Evolutionary conservation across 2,888 invertebrate genomes (phyloP).

Genomic region (Tinea pellionella): DNA sequence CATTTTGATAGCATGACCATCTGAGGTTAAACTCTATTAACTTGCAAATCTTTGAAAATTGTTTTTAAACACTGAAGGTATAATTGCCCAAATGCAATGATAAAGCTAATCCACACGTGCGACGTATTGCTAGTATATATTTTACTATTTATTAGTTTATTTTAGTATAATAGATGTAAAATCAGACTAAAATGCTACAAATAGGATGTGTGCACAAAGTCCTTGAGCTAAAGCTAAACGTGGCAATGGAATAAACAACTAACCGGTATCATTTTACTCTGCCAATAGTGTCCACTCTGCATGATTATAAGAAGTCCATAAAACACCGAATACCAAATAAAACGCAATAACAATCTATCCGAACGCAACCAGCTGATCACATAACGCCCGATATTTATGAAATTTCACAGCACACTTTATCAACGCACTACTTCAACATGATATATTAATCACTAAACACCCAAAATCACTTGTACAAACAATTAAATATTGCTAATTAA

Average conservation of each 20-base stretch:
- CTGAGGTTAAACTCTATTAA: too few relatives aligned
- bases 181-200: too few relatives aligned
- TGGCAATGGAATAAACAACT: conserved; percentile 11
- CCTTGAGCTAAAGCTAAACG: background rate
- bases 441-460: background rate
- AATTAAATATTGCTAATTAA: background rate
- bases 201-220: background rate
- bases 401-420: background rate
- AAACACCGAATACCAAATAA: background rate
- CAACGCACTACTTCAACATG: background rate
- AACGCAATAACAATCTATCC: conserved; percentile 3
- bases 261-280: conserved; percentile 10
- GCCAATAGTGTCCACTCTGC: conserved; percentile 24
- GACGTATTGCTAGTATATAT: too few relatives aligned
- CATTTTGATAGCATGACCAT: too few relatives aligned
- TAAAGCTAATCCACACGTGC: background rate
- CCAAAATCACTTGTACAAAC: background rate
- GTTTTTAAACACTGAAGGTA: too few relatives aligned
- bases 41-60: too few relatives aligned
- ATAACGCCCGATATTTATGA: background rate
- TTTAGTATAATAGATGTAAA: too few relatives aligned
- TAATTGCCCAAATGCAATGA: too few relatives aligned
- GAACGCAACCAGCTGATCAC: conserved; percentile 5
- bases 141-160: too few relatives aligned
- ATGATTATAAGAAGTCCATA: conserved; percentile 22